A percentile compares a stretch with the other conserved stretches of the same genome.
Conservation (phyloP, 2,113 vertebrate genomes). For the Rhabdomys dilectus region DNA sequence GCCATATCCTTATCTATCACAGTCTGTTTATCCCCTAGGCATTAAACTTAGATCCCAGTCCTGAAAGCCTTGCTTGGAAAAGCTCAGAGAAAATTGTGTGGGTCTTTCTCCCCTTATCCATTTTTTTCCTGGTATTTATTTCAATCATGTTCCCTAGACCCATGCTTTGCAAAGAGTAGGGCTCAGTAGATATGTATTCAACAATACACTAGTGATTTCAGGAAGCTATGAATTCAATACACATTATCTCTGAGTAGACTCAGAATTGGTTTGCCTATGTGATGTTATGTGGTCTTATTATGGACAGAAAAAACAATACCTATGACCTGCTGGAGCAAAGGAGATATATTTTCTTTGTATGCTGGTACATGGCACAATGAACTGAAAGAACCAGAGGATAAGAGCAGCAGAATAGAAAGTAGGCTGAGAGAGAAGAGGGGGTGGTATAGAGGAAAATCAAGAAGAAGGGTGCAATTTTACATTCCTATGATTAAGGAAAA, state of each 20-base stretch:
- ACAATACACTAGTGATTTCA: not conserved
- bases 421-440: not conserved
- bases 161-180: not conserved
- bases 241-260: not conserved
- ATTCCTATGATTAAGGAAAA: not conserved
- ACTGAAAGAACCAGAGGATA: not conserved
- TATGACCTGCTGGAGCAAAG: not conserved
- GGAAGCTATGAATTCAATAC: not conserved
- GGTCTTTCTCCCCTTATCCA: not conserved
- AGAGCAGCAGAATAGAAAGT: not conserved
- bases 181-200: not conserved
- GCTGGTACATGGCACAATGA: not conserved
- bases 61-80: not conserved
- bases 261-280: not conserved
- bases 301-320: slow-evolving; percentile 3
- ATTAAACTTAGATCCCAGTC: not conserved
- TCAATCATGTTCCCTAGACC: accelerated
- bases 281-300: not conserved
- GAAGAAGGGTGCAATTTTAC: not conserved
- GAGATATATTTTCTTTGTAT: not conserved
- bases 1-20: not conserved
- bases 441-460: not conserved
- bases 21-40: not conserved
- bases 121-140: not conserved
- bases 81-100: not conserved